A percentile compares a stretch with the other conserved stretches of the same genome.
Evolutionary conservation across 2,113 vertebrate genomes (phyloP).

Genomic region (Cavia aperea): DNA sequence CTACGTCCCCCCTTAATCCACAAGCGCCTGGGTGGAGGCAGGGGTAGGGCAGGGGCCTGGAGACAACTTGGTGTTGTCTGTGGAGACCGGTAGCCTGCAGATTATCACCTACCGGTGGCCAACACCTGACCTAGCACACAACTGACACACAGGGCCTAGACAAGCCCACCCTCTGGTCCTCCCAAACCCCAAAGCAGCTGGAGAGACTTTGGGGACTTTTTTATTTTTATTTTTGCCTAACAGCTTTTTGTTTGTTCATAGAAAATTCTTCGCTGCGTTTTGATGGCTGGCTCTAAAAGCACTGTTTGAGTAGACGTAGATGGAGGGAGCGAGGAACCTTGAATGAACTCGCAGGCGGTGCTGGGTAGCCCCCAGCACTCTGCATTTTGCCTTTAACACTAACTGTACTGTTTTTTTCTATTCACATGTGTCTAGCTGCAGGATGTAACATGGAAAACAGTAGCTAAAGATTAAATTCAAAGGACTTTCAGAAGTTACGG

Average conservation of each 20-base stretch:
- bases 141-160: constrained; percentile 70
- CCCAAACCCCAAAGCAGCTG: constrained; percentile 69
- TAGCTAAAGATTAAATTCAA: constrained; percentile 87
- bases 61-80: constrained; percentile 82
- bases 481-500: constrained; percentile 81
- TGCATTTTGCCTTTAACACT: constrained; percentile 98
- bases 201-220: constrained; percentile 75
- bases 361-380: constrained; percentile 82
- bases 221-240: constrained; percentile 84
- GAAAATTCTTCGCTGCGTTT: constrained; percentile 77
- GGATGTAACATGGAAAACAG: constrained; percentile 89
- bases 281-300: constrained; percentile 79
- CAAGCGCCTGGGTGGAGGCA: constrained; percentile 69
- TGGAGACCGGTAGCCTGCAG: constrained; percentile 76
- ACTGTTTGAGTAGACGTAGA: constrained; percentile 62
- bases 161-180: constrained; percentile 65
- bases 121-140: constrained; percentile 65
- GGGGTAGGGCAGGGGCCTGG: constrained; percentile 77
- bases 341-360: constrained; percentile 80
- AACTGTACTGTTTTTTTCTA: constrained; percentile 93
- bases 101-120: constrained; percentile 72
- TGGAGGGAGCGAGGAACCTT: constrained; percentile 66
- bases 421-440: constrained; percentile 94
- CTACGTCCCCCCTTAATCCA: constrained; percentile 94
- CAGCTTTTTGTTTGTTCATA: constrained; percentile 86